phyloP scores from a whole-genome alignment of 2,888 invertebrate genomes.

The Steinernema hermaphroditum region DNA sequence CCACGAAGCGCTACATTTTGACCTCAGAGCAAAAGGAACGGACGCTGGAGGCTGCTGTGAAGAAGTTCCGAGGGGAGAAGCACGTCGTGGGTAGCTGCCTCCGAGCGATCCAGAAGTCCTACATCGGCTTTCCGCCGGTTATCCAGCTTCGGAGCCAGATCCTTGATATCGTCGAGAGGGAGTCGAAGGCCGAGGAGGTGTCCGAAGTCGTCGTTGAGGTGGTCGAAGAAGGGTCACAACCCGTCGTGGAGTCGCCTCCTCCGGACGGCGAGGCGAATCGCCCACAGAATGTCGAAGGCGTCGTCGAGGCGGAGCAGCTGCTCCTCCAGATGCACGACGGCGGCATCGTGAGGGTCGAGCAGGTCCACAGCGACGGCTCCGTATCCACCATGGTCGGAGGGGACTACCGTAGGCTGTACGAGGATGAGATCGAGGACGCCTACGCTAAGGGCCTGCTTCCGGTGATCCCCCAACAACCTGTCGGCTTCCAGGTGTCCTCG shows the following conservation, averaged over 20 bases:
- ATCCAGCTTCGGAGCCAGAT: constrained; percentile 13
- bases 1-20: constrained; percentile 11
- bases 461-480: neutral
- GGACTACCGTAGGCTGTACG: neutral
- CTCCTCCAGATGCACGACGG: constrained; percentile 13
- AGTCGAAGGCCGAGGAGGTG: neutral
- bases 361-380: constrained; percentile 16
- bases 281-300: no score
- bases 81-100: constrained; percentile 22
- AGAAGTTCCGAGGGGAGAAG: neutral
- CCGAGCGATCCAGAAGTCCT: constrained; percentile 7
- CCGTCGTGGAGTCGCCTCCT: neutral
- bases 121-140: constrained; percentile 13
- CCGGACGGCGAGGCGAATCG: neutral
- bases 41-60: neutral
- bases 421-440: constrained; percentile 4
- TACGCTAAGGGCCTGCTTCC: constrained; percentile 1
- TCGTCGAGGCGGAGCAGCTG: neutral
- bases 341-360: neutral
- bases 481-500: neutral
- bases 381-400: neutral
- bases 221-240: neutral
- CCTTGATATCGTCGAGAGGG: neutral
- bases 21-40: neutral
- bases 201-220: neutral